These are phyloP conservation scores for Caenorhabditis sp. DNA, from an alignment of 2,888 invertebrate genomes.

Conservation along the genomic window DNA sequence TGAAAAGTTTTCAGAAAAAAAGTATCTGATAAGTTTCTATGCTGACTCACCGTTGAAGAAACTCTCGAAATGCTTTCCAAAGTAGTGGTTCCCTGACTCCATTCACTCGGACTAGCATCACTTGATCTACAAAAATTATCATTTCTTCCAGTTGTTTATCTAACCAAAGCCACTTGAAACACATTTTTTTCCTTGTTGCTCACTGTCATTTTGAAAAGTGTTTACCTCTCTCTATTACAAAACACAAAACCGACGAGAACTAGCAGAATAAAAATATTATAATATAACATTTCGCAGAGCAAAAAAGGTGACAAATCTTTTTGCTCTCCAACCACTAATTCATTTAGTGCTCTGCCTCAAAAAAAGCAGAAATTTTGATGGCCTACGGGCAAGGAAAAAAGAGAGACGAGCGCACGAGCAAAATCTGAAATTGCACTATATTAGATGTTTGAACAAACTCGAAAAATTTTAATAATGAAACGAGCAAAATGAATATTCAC, in stretches of 20 bases:
- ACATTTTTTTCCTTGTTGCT: not conserved
- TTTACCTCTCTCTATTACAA: not conserved
- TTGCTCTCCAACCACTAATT: not conserved
- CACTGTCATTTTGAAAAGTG: not conserved
- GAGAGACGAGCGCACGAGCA: too few relatives aligned
- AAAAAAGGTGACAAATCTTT: not conserved
- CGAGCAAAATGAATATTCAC: not conserved
- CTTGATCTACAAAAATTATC: not conserved
- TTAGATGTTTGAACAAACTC: not conserved
- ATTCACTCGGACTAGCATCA: constrained; percentile 2
- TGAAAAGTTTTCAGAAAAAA: too few relatives aligned
- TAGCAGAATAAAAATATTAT: not conserved
- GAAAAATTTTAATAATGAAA: not conserved
- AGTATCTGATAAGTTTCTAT: too few relatives aligned
- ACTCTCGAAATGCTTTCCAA: constrained; percentile 30
- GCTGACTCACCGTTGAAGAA: constrained; percentile 16
- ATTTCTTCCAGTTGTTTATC: not conserved
- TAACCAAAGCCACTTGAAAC: not conserved
- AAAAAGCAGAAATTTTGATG: not conserved
- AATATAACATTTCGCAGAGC: too few relatives aligned
- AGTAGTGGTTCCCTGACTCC: constrained; percentile 14
- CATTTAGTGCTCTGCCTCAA: not conserved
- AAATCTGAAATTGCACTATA: not conserved
- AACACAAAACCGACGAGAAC: not conserved
- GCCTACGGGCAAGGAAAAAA: not conserved